Conservation (phyloP, 2,888 invertebrate species). For the Alviniconcha strummeri region DNA sequence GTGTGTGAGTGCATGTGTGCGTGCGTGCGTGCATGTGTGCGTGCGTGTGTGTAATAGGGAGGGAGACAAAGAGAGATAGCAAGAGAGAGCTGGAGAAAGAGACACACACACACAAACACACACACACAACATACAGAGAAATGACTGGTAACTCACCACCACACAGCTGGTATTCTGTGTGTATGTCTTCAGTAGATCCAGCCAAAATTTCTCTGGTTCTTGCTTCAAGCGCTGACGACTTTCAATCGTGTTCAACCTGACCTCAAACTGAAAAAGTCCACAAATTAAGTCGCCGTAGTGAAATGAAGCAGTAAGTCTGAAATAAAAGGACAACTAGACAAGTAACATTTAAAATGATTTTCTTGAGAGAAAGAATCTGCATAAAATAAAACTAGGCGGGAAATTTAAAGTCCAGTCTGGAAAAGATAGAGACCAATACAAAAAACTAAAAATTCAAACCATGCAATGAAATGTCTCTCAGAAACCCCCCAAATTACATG, state of each 20-base stretch:
- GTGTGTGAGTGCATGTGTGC: too few species aligned
- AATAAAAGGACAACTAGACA: not conserved
- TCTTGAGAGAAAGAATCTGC: too few species aligned
- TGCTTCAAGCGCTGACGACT: conserved; percentile 79
- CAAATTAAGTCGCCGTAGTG: too few species aligned
- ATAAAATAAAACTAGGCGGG: too few species aligned
- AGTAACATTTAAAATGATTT: not conserved
- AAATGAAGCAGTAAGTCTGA: not conserved
- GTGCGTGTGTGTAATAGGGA: too few species aligned
- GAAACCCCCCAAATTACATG: too few species aligned
- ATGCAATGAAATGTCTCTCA: too few species aligned
- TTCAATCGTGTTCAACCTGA: conserved; percentile 81
- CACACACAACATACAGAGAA: not conserved
- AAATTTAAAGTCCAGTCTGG: too few species aligned
- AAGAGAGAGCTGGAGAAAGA: not conserved
- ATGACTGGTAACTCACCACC: conserved; percentile 74
- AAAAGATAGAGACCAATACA: too few species aligned
- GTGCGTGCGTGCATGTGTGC: too few species aligned
- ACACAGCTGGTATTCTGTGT: conserved; percentile 80
- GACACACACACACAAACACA: not conserved
- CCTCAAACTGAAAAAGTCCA: conserved; percentile 76
- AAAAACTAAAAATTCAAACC: too few species aligned
- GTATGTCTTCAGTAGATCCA: conserved; percentile 81
- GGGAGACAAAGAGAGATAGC: too few species aligned
- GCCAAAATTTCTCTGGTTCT: conserved; percentile 83